Evolutionary conservation across 2,113 vertebrate genomes (phyloP).

Genomic region (Nothobranchius kuhntae): DNA sequence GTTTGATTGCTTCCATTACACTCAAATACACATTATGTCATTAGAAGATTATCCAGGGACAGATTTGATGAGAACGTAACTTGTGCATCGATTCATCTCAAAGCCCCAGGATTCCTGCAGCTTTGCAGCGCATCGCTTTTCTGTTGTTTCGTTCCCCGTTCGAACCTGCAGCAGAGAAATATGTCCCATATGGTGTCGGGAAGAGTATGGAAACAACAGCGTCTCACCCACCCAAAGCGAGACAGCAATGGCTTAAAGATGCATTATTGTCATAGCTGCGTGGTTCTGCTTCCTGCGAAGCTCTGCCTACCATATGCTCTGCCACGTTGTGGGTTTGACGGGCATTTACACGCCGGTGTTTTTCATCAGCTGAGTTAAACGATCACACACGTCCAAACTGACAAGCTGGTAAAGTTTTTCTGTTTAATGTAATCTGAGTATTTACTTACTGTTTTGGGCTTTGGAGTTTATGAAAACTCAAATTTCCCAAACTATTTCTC

Average conservation of each 20-base stretch:
- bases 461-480: constrained; percentile 14
- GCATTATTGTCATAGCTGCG: constrained; percentile 34
- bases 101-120: constrained; percentile 49
- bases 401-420: constrained; percentile 16
- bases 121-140: constrained; percentile 28
- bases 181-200: constrained; percentile 65
- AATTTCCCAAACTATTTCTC: neutral
- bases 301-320: constrained; percentile 31
- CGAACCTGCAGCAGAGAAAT: constrained; percentile 64
- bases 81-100: constrained; percentile 43
- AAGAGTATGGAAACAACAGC: constrained; percentile 69
- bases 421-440: neutral
- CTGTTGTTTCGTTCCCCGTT: constrained; percentile 56
- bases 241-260: constrained; percentile 21
- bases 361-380: constrained; percentile 27
- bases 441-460: neutral
- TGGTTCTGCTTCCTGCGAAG: constrained; percentile 28
- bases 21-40: constrained; percentile 61
- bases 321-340: constrained; percentile 31
- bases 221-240: constrained; percentile 46
- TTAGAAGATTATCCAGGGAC: constrained; percentile 61
- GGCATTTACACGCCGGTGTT: constrained; percentile 34
- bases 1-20: constrained; percentile 57
- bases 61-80: constrained; percentile 44
- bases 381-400: constrained; percentile 34